phyloP scores from a whole-genome alignment of 1,140 invertebrate species.

The Formica selysi region DNA sequence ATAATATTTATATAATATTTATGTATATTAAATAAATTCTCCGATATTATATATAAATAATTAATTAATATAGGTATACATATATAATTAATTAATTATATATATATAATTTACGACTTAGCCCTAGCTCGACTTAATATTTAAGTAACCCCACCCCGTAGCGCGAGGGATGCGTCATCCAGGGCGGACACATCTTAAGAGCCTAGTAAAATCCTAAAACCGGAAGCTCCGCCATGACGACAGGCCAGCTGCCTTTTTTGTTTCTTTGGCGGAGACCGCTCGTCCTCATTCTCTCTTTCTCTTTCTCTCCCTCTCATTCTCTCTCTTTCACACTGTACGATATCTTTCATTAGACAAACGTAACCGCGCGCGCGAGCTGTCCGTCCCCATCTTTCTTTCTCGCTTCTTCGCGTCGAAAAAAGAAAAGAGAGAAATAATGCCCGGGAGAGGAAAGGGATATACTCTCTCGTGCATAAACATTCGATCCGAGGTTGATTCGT shows the following conservation, averaged over 20 bases:
- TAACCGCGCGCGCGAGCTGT: slow-evolving; percentile 17
- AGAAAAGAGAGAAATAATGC: slow-evolving; percentile 18
- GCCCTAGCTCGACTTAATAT: slow-evolving; percentile 75
- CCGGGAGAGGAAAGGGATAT: neutral
- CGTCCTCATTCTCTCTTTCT: slow-evolving; percentile 64
- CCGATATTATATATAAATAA: slow-evolving; percentile 26
- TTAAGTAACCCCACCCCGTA: slow-evolving; percentile 76
- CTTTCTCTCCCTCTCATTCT: slow-evolving; percentile 48
- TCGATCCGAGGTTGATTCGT: neutral
- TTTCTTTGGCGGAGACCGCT: slow-evolving; percentile 77
- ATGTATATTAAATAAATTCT: slow-evolving; percentile 63
- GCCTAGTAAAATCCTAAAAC: slow-evolving; percentile 83
- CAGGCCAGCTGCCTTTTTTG: slow-evolving; percentile 83
- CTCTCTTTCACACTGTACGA: slow-evolving; percentile 18
- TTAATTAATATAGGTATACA: slow-evolving; percentile 28
- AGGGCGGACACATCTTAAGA: slow-evolving; percentile 81
- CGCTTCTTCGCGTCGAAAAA: neutral
- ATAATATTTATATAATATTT: slow-evolving; percentile 68
- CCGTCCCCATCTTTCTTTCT: neutral
- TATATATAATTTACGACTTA: slow-evolving; percentile 77
- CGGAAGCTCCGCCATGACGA: slow-evolving; percentile 81
- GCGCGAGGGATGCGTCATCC: slow-evolving; percentile 76
- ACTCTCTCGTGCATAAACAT: slow-evolving; percentile 7
- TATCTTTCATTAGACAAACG: slow-evolving; percentile 44
- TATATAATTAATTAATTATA: slow-evolving; percentile 53